Evolutionary conservation across 2,113 vertebrate genomes (phyloP).

Genomic region (Taxidea taxus): DNA sequence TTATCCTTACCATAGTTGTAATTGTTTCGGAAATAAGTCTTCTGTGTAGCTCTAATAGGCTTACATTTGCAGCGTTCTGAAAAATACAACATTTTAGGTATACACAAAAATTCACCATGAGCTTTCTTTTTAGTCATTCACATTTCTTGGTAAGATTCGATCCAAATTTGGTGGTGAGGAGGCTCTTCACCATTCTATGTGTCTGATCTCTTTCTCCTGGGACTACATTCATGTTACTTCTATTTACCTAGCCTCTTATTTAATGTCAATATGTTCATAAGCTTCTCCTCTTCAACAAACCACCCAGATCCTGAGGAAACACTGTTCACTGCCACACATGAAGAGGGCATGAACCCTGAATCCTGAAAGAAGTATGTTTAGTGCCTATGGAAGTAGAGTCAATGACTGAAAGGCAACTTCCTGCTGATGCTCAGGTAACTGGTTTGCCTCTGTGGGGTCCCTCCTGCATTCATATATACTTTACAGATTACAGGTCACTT

Average conservation of each 20-base stretch:
- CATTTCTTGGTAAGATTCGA: neutral
- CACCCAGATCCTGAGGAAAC: neutral
- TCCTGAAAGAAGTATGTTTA: neutral
- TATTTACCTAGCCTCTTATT: neutral
- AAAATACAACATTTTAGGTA: slow-evolving; percentile 54
- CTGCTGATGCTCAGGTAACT: neutral
- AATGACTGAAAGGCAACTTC: neutral
- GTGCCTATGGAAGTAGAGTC: neutral
- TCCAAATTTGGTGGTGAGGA: neutral
- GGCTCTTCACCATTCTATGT: neutral
- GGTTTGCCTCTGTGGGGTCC: neutral
- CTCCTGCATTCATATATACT: neutral
- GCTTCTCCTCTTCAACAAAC: neutral
- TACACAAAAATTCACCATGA: neutral
- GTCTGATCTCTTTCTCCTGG: neutral
- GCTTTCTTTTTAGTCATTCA: neutral
- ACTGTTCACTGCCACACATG: neutral
- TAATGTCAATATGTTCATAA: neutral
- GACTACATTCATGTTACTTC: neutral
- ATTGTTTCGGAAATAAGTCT: slow-evolving; percentile 94
- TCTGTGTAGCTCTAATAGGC: slow-evolving; percentile 87
- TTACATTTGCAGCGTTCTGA: slow-evolving; percentile 95
- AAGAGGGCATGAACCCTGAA: neutral
- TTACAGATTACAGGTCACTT: neutral
- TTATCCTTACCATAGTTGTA: slow-evolving; percentile 95